Percentiles rank a stretch among this genome's conserved stretches.
phyloP scores from a whole-genome alignment of 2,113 vertebrate species.

The Albula glossodonta region DNA sequence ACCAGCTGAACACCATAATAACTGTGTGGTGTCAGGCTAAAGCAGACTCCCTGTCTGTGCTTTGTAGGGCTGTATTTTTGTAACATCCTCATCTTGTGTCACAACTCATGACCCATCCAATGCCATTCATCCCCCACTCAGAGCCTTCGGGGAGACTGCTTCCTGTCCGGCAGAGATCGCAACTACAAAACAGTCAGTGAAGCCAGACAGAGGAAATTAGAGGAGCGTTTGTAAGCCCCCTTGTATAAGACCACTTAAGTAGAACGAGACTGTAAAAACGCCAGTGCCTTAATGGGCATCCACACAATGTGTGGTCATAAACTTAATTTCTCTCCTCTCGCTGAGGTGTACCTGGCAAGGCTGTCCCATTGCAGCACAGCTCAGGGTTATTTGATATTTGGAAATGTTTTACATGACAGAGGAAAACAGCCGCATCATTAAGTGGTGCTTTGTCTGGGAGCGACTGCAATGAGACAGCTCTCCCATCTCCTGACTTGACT shows the following conservation, averaged over 20 bases:
- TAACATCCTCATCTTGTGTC: not conserved
- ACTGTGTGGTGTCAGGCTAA: not conserved
- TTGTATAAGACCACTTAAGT: conserved; percentile 52
- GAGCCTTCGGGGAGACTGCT: not conserved
- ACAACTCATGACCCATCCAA: not conserved
- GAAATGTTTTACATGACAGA: not conserved
- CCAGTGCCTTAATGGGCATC: conserved; percentile 61
- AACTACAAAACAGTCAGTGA: conserved; percentile 44
- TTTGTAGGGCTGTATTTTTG: not conserved
- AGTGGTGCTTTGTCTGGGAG: not conserved
- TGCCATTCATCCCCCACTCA: not conserved
- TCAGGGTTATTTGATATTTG: not conserved
- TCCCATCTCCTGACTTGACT: not conserved
- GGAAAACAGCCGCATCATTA: not conserved
- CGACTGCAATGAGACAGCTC: not conserved
- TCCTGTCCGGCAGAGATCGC: conserved; percentile 19
- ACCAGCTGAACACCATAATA: not conserved
- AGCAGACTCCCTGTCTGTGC: not conserved
- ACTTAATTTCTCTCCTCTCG: conserved; percentile 14
- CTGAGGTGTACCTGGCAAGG: conserved; percentile 15
- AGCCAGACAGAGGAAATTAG: conserved; percentile 64
- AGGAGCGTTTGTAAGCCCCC: conserved; percentile 54
- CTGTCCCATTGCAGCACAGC: conserved; percentile 48
- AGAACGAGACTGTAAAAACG: conserved; percentile 69
- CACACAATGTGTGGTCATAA: conserved; percentile 63